These are phyloP conservation scores for Archaeoteleia sp. DNA, from an alignment of 2,888 invertebrate genomes.

Conservation along the genomic window DNA sequence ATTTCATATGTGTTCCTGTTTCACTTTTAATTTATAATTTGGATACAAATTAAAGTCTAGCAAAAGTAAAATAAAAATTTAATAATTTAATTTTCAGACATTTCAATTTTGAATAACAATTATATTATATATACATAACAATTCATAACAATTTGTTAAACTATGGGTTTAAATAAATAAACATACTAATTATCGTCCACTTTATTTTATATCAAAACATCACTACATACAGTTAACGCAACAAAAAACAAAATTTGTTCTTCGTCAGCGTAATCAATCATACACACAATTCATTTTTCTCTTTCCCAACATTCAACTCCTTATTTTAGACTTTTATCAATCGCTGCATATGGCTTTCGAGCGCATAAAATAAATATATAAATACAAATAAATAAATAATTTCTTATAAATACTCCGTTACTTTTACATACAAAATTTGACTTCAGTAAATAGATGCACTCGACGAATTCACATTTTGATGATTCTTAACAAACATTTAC, in stretches of 20 bases:
- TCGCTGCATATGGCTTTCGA: conserved; percentile 70
- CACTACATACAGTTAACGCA: conserved; percentile 36
- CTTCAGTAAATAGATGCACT: conserved; percentile 9
- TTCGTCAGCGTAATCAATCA: conserved; percentile 12
- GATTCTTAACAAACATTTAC: background rate
- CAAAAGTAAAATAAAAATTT: too few species aligned
- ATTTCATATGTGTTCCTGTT: too few species aligned
- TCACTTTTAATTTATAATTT: too few species aligned
- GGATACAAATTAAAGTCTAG: too few species aligned
- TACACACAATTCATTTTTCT: conserved; percentile 37
- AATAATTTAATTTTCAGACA: too few species aligned
- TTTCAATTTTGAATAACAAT: too few species aligned
- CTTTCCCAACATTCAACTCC: conserved; percentile 33
- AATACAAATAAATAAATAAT: conserved; percentile 39
- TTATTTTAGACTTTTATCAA: conserved; percentile 44
- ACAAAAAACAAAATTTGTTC: conserved; percentile 24
- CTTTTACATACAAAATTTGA: conserved; percentile 3
- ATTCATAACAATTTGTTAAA: too few species aligned
- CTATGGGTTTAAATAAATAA: too few species aligned
- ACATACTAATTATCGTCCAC: conserved; percentile 17
- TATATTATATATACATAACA: too few species aligned
- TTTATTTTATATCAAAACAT: conserved; percentile 53
- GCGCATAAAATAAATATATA: conserved; percentile 59
- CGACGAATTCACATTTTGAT: conserved; percentile 6
- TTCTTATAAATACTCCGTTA: conserved; percentile 27